These are phyloP conservation scores for Labeo calbasu DNA, from an alignment of 2,797 vertebrate genomes.

Conservation along the genomic window DNA sequence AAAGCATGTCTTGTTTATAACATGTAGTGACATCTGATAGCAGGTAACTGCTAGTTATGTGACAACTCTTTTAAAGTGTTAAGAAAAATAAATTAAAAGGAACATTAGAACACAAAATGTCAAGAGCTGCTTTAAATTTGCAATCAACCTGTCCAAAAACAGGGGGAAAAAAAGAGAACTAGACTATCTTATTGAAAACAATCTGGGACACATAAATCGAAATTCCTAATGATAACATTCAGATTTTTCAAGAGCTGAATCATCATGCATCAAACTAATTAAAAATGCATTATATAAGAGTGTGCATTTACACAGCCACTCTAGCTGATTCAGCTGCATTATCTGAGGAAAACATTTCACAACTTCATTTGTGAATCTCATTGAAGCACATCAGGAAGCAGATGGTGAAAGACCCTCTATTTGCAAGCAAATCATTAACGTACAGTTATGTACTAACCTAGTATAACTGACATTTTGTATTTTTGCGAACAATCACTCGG, in stretches of 20 bases:
- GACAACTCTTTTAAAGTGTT: neutral
- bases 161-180: rapidly evolving
- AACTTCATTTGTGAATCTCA: conserved; percentile 18
- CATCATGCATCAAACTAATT: conserved; percentile 24
- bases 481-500: neutral
- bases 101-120: neutral
- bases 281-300: conserved; percentile 25
- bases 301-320: conserved; percentile 17
- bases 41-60: neutral
- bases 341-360: conserved; percentile 6
- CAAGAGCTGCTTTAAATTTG: neutral
- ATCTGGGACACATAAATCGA: conserved; percentile 1
- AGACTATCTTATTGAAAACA: neutral
- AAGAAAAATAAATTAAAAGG: neutral
- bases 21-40: neutral
- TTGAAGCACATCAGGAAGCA: conserved; percentile 13
- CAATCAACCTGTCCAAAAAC: neutral
- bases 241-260: neutral
- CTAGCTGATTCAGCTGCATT: conserved; percentile 4
- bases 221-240: neutral
- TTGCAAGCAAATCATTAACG: neutral
- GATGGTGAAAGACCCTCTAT: neutral
- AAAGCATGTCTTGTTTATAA: neutral
- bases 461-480: neutral
- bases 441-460: neutral